Conservation (phyloP, 2,797 vertebrate species). For the Gymnocypris eckloni region DNA sequence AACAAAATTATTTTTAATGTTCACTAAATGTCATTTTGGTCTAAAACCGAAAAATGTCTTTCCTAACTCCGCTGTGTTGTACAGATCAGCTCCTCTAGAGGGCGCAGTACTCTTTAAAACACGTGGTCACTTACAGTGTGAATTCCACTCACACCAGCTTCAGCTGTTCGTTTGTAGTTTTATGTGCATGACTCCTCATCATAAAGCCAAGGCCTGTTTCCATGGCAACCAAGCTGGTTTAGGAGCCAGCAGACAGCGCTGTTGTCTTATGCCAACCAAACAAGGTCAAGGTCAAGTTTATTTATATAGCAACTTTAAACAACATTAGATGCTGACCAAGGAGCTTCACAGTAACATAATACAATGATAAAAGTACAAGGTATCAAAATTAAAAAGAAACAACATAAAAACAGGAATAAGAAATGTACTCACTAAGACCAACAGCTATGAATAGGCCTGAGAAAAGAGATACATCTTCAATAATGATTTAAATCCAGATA, state of each 20-base stretch:
- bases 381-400: too few species aligned
- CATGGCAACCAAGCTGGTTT: slow-evolving; percentile 47
- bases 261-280: slow-evolving; percentile 16
- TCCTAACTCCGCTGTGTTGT: neutral
- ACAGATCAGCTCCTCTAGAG: slow-evolving; percentile 1
- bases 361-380: too few species aligned
- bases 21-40: neutral
- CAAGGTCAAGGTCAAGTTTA: neutral
- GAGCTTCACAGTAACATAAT: too few species aligned
- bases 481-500: too few species aligned
- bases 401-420: too few species aligned
- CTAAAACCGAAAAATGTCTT: neutral
- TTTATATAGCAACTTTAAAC: too few species aligned
- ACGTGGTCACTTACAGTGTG: neutral
- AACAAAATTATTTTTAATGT: too few species aligned
- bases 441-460: too few species aligned
- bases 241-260: neutral
- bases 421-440: too few species aligned
- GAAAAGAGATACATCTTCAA: too few species aligned
- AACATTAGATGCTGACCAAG: too few species aligned
- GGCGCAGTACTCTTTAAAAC: neutral
- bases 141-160: neutral
- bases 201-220: slow-evolving; percentile 31
- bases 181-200: slow-evolving; percentile 51
- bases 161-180: slow-evolving; percentile 8